Conservation (phyloP, 2,113 vertebrate species). For the Myrmecophaga tridactyla region DNA sequence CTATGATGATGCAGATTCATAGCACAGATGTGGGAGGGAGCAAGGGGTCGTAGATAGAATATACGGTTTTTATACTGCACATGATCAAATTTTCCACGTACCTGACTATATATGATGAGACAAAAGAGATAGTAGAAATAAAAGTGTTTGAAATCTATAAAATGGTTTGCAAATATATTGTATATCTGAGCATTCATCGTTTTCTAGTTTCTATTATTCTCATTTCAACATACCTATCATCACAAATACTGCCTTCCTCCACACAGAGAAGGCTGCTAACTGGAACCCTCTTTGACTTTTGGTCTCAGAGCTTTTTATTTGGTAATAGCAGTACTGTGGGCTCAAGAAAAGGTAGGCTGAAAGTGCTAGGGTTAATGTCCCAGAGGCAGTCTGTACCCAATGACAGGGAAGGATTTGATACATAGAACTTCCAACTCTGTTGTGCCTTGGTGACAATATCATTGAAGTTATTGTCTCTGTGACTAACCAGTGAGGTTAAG, state of each 20-base stretch:
- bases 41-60: too few species aligned
- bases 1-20: accelerated
- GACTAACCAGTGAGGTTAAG: background rate
- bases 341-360: background rate
- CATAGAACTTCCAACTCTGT: background rate
- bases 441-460: background rate
- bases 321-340: background rate
- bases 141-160: background rate
- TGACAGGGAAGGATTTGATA: background rate
- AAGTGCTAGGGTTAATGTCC: background rate
- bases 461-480: background rate
- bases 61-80: background rate
- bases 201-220: background rate
- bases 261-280: background rate
- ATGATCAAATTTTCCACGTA: background rate
- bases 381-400: background rate
- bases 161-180: background rate
- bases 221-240: background rate
- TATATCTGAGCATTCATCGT: background rate
- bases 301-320: background rate
- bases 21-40: background rate
- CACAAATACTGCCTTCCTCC: background rate
- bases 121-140: background rate
- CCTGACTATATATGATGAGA: background rate
- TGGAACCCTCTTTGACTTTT: background rate